Base-by-base conservation (phyloP, 2,888 invertebrate genomes). In the Linnaemya tessellans region DNA sequence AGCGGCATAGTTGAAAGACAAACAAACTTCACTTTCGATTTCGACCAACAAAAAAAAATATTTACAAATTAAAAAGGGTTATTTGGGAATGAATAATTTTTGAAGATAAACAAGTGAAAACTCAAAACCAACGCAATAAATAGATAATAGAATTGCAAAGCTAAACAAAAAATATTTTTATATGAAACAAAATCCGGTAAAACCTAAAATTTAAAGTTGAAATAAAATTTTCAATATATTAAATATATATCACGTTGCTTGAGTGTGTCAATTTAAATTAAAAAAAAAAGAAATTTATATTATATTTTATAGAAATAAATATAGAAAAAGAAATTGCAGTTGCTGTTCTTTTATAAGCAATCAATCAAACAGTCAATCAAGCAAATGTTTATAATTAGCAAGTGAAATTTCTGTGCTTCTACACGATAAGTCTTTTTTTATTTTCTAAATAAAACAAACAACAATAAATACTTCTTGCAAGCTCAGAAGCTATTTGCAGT, bases 11-110 rank as follows among this genome's bases (percentile, higher is more conserved):
- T 25, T 67, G 35, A 58, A 70, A 49, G 41, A 4, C 20, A 58
- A 77, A 35, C 22, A 46, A n/a, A 64, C 22, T 30, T 11, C 22
- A 84, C 84, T 84, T 81, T 84, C 84, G 64, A 79, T 85, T 81
- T 81, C 49, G 64, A 68, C n/a, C 18, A 71, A 67, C 67, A 80
- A 74, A 35, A 54, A 0, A 38, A 10, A 35, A 18, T 10, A 11
- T 56, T 64, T 20, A 18, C 1, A 49, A 68, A 41, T 35, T 20
- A 46, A 60, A 51, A 49, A 64, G 75, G 51, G 77, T 38, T 56
- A 25, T 43, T 43, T 7, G 13, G 9, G 30, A 30, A 30, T 30
- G 30, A 30, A 64, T 15, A 60, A 41, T 58, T 7, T 11, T 41
- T 51, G 41, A 35, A 71, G 51, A 25, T 18, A 64, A 64, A 49